Conservation (phyloP, 2,113 vertebrate genomes). For the Hystrix cristata region DNA sequence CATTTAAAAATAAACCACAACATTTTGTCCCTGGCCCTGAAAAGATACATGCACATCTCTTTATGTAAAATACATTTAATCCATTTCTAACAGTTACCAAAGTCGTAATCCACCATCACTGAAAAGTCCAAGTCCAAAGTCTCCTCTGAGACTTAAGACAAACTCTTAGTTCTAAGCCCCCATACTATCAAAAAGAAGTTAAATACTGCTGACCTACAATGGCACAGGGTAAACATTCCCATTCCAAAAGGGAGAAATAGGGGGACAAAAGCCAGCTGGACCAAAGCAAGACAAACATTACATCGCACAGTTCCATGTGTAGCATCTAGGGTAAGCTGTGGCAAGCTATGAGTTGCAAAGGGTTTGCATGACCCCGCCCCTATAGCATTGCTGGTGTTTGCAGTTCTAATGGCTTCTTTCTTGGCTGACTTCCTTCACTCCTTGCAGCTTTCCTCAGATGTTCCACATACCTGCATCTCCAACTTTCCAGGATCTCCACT, state of each 20-base stretch:
- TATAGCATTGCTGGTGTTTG: neutral
- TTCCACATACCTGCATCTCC: neutral
- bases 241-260: neutral
- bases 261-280: neutral
- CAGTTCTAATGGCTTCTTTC: neutral
- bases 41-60: neutral
- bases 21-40: neutral
- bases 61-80: neutral
- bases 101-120: neutral
- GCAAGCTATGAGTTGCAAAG: neutral
- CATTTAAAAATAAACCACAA: neutral
- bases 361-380: neutral
- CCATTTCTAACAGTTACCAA: neutral
- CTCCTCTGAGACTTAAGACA: neutral
- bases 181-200: neutral
- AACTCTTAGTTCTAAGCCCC: neutral
- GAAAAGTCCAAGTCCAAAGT: neutral
- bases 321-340: neutral
- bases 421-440: neutral
- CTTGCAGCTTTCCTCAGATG: neutral
- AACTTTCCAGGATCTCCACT: neutral
- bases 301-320: neutral
- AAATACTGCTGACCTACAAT: neutral
- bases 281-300: neutral
- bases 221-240: neutral